Conservation (phyloP, 2,797 vertebrate genomes). For the Ceryle rudis region DNA sequence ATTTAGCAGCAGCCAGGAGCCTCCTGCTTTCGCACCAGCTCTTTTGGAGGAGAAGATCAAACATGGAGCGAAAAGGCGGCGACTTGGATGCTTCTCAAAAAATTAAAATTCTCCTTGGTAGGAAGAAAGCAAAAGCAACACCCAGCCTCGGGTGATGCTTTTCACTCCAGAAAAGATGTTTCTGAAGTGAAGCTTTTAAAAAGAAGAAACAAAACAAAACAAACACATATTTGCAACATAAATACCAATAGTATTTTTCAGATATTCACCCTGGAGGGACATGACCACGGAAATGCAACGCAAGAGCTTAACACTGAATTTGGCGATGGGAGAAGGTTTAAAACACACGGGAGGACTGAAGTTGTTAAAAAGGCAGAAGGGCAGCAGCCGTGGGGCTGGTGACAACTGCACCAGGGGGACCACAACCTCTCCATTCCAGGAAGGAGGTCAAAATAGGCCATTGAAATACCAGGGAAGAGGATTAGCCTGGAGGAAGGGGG, state of each 20-base stretch:
- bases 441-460: background rate
- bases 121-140: background rate
- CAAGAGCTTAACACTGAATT: background rate
- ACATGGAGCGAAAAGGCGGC: accelerated
- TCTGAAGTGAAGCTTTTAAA: background rate
- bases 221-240: background rate
- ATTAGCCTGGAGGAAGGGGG: background rate
- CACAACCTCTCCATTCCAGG: accelerated
- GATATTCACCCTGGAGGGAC: background rate
- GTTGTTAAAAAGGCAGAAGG: background rate
- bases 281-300: background rate
- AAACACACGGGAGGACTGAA: background rate
- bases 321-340: background rate
- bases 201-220: background rate
- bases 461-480: background rate
- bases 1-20: background rate
- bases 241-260: background rate
- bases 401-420: background rate
- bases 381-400: background rate
- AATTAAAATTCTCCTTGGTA: conserved; percentile 5
- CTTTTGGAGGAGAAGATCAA: background rate
- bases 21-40: background rate
- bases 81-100: conserved; percentile 1
- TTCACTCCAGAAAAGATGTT: background rate
- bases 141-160: background rate